These are phyloP conservation scores for Ancistrus triradiatus DNA, from an alignment of 2,113 vertebrate genomes.

Conservation along the genomic window DNA sequence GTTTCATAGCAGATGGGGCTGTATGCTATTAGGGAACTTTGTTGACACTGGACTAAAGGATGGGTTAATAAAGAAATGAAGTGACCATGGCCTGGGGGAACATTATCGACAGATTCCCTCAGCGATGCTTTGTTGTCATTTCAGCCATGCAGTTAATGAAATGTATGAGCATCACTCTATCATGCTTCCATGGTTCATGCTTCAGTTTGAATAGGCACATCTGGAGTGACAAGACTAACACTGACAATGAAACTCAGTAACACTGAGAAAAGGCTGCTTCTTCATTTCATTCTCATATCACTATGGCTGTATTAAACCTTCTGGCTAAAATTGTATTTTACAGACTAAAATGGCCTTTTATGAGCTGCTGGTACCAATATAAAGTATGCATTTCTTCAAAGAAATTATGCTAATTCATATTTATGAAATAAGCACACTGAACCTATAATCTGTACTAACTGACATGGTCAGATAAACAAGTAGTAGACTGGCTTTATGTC, in stretches of 20 bases:
- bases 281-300: background rate
- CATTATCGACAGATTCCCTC: conserved; percentile 30
- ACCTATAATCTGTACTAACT: too few relatives aligned
- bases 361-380: too few relatives aligned
- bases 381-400: too few relatives aligned
- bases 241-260: background rate
- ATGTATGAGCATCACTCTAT: conserved; percentile 12
- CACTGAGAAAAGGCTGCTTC: background rate
- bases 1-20: conserved; percentile 59
- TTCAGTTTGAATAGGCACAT: conserved; percentile 7
- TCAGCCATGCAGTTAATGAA: conserved; percentile 25
- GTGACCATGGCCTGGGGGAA: conserved; percentile 43
- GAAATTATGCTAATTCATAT: too few relatives aligned
- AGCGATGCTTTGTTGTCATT: conserved; percentile 22
- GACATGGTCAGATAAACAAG: background rate
- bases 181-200: background rate
- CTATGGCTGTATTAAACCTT: background rate
- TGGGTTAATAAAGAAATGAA: conserved; percentile 62
- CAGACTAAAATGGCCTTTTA: too few relatives aligned
- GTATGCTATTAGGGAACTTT: conserved; percentile 53
- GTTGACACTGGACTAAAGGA: conserved; percentile 60
- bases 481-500: too few relatives aligned
- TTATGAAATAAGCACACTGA: too few relatives aligned
- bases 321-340: too few relatives aligned
- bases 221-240: conserved; percentile 7